Base-by-base conservation (phyloP, 2,888 invertebrate species). In the Alentia gelatinosa region DNA sequence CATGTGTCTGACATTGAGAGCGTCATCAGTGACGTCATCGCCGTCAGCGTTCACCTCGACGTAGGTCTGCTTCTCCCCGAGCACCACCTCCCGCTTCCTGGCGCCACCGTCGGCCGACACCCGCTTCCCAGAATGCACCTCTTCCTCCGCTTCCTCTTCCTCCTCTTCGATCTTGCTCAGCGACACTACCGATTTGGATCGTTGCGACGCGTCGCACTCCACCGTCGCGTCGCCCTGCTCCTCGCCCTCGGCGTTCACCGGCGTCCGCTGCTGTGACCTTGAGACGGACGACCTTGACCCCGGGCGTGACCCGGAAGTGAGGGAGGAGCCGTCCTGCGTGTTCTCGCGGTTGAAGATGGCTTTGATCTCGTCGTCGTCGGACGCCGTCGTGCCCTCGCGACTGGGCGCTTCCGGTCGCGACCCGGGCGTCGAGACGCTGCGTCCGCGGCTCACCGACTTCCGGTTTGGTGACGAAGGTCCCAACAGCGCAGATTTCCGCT, bases 321-420 rank as follows among this genome's bases (percentile, higher is more conserved):
- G 9, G 42, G 86, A 86, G 47, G 47, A 19, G 5, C n/a, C 15
- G 19, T 42, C 42, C 26, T 5, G 23, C 7, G 86, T 86, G 15
- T 42, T 47, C 30, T 86, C 86, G 9, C 50, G 15, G 86, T 86
- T 86, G 30, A 86, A 12, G 23, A 86, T 86, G 7, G 42, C 33
- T 30, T 86, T 47, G 42, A 86, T 86, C 30, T 86, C 86, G 33
- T 86, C 86, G 33, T 86, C 86, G 86, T n/a, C 86, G n/a, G 86
- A 42, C 33, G 86, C 33, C 12, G 39, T 39, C 5, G 42, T 86
- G 42, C 86, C 42, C 47, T 86, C 86, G 30, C 86, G 42, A 7
- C 26, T 26, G n/a, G 30, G 50, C 26, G 26, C 86, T 4, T 33
- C 39, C 39, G 79, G 33, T 7, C 35, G 7, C n/a, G 7, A 12